Evolutionary conservation across 1,140 invertebrate species (phyloP), one percentile per base, ranked within the genome.

Genomic region (Nymphalis io): DNA sequence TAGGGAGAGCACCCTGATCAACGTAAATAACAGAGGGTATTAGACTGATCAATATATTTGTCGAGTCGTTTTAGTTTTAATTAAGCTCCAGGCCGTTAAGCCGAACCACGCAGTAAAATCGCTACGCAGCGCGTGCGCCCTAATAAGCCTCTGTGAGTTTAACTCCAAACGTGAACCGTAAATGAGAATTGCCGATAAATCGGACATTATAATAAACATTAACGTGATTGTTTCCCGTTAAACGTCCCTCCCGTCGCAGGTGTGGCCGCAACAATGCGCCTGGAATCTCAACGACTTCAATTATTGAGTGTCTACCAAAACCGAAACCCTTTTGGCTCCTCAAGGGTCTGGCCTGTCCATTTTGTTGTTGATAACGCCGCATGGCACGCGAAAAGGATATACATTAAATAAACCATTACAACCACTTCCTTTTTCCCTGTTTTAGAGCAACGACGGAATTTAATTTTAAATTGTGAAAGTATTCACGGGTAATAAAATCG

Each of bases 221-320:
- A 88, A 82, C 79, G 81, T 88, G 85, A 90, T 89, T 87, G 85
- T 83, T 86, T 81, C 79, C 75, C 75, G 76, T 85, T 88, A 85
- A 87, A 78, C 75, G 70, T 70, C 72, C 74, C 70, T 74, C 61
- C 46, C 68, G 46, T 74, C 79, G 68, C 80, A 83, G 86, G 82
- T 84, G 83, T 73, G 65, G 70, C 83, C 85, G 72, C 85, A 87
- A 82, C 81, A 84, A 86, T 91, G 81, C 84, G 78, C 77, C 80
- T 75, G 87, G 85, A 88, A 89, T 89, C 87, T 87, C 85, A 85
- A 87, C 86, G 83, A 89, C 85, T 89, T 88, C 83, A 85, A 90
- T 91, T 89, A 91, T 91, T 89, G 82, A 90, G 87, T 89, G 83
- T 83, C 77, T 85, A 77, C 79, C 82, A 82, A 81, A 88, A 82